Evolutionary conservation across 2,797 vertebrate species (phyloP), one percentile per base, ranked within the genome.

Genomic region (Arremon brunneinucha): DNA sequence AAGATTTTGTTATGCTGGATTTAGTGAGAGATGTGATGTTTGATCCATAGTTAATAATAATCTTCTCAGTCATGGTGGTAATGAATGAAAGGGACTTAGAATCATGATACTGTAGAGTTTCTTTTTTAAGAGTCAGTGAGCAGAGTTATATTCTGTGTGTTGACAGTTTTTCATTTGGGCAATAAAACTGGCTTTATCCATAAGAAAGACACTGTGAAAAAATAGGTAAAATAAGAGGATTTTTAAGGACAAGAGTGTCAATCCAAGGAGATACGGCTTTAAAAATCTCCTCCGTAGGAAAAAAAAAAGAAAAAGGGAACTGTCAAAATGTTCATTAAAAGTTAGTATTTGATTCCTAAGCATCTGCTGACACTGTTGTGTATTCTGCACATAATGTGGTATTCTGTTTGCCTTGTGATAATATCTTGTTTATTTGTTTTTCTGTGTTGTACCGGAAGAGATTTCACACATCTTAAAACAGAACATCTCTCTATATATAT

Each of bases 321-420:
- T 69, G 34, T 65, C 14, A 68, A 53, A 75, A 55, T 32, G 14
- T 78, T 89, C 4, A 16, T 30, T 65, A n/a, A 23, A 87, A 81
- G n/a, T 34, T 72, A 19, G 6, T 34, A 20, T 65, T 90, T 87
- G 49, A 16, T 83, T 92, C 56, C 32, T 37, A 65, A 74, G 34
- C 11, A 18, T 67, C 35, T 78, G 12, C 50, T 92, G 92, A 72
- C 50, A 59, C n/a, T 78, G 76, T 55, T 90, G 41, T 49, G 15
- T 75, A 11, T 85, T 81, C 59, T 76, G 46, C 32, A 14, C 16
- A 14, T 50, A 60, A 59, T 24, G 64, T 71, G 81, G 43, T 92
- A 6, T 39, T 82, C 72, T 76, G 50, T 87, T 93, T 92, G 68
- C 76, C 59, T 83, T 76, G n/a, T 83, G 87, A 65, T 95, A 80